Evolutionary conservation across 1,140 invertebrate genomes (phyloP).

Genomic region (Magallana gigas): DNA sequence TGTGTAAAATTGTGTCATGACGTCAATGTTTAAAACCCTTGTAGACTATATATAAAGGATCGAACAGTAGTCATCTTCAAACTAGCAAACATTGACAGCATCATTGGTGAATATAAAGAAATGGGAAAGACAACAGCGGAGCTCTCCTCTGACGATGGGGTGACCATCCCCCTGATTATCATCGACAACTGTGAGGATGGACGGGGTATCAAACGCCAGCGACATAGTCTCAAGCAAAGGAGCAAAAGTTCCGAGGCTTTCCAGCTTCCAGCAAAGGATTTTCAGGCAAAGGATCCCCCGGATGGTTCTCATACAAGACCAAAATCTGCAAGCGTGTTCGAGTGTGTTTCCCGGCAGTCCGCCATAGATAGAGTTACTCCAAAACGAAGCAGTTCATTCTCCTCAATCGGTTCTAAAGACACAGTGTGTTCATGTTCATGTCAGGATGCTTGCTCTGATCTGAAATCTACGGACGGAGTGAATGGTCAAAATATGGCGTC

Average conservation of each 20-base stretch:
- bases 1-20: not conserved
- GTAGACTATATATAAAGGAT: conserved; percentile 3
- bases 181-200: not conserved
- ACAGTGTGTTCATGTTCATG: conserved; percentile 3
- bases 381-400: conserved; percentile 29
- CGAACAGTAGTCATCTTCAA: not conserved
- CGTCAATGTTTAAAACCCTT: conserved; percentile 13
- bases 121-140: not conserved
- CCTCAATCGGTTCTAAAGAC: conserved; percentile 4
- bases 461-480: not conserved
- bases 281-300: not conserved
- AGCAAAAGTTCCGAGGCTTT: not conserved
- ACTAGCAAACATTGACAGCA: not conserved
- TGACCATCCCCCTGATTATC: not conserved
- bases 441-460: not conserved
- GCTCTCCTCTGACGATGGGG: not conserved
- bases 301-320: not conserved
- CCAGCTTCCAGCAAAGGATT: not conserved
- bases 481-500: conserved; percentile 35
- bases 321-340: not conserved
- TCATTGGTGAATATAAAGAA: not conserved
- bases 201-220: not conserved
- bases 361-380: not conserved
- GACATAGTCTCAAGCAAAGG: conserved; percentile 6
- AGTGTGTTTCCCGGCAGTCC: not conserved